Base-by-base conservation (phyloP, 1,140 invertebrate genomes). In the Branchinecta lindahli region DNA sequence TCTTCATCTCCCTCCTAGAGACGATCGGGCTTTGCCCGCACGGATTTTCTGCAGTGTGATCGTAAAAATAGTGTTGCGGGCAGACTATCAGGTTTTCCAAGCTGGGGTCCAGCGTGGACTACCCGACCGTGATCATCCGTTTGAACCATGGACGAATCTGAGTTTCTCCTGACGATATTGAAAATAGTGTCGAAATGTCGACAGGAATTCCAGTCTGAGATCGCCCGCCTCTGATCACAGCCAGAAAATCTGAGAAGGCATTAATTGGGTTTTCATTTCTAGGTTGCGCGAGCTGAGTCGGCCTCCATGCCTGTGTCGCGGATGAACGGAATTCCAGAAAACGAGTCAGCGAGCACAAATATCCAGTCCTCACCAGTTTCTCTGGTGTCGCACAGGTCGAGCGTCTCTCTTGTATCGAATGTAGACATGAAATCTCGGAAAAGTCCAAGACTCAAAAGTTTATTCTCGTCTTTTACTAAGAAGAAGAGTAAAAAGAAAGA, bases 341-440 rank as follows among this genome's bases (percentile, higher is more conserved):
- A 61, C 4, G 52, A 61, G 12, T 61, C 52, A 3, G 52, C 18
- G 12, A 61, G 52, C 18, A 61, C 12, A 12, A 33, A 33, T 33
- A 33, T 5, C 33, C 12, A 12, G 12, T 61, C 52, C 18, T 12
- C 4, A 15, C 52, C 12, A 61, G 18, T 61, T 12, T 61, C 52
- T 15, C 12, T 15, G 4, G 18, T 61, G 18, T 61, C 52, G 52
- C 52, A 61, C 52, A 61, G 18, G 12, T 61, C 52, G 12, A 61
- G 12, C 12, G 6, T 61, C 12, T 61, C 52, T 61, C 52, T 61
- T 15, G 52, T 20, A 61, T 3, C 52, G 12, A 33, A 33, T 33
- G 52, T 12, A 15, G 52, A 61, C 18, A 12, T 61, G 52, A 61
- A 61, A 61, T 61, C 52, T 61, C 52, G 52, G 52, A 61, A 61